Percentiles rank a stretch among this genome's conserved stretches.
Conservation (phyloP, 2,888 invertebrate genomes). For the Nysson spinosus region DNA sequence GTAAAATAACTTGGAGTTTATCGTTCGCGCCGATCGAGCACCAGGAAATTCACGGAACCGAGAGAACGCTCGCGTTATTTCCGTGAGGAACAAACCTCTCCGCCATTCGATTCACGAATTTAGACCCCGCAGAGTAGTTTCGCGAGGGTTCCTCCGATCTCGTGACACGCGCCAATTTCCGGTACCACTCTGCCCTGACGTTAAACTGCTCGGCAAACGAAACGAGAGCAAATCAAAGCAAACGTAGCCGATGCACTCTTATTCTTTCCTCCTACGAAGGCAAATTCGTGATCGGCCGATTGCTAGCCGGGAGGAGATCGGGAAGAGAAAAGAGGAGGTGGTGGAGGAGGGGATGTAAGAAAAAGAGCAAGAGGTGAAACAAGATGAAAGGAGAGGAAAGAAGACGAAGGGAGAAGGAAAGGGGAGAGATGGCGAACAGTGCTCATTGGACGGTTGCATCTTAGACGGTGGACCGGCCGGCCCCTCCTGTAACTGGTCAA, state of each 20-base stretch:
- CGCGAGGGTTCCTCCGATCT: too few species aligned
- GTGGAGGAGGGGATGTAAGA: constrained; percentile 1
- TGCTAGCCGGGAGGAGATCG: too few species aligned
- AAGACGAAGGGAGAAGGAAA: constrained; percentile 36
- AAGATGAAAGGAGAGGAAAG: constrained; percentile 3
- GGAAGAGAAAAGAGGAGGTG: not conserved
- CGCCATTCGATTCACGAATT: constrained; percentile 9
- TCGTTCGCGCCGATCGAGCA: constrained; percentile 34
- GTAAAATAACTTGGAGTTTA: constrained; percentile 37
- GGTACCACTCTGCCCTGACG: constrained; percentile 36
- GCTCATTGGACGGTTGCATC: constrained; percentile 71
- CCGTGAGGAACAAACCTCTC: constrained; percentile 1
- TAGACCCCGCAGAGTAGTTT: constrained; percentile 18
- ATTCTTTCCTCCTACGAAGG: not conserved
- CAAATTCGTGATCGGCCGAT: too few species aligned
- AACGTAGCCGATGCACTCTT: not conserved
- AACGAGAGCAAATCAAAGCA: constrained; percentile 25
- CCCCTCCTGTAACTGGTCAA: constrained; percentile 73
- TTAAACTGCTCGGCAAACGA: constrained; percentile 28
- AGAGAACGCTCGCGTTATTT: constrained; percentile 16
- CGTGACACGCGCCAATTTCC: constrained; percentile 56
- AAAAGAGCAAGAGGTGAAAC: too few species aligned
- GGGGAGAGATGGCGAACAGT: constrained; percentile 60
- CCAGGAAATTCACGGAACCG: constrained; percentile 31
- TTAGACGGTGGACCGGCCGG: constrained; percentile 64